Evolutionary conservation across 2,113 vertebrate genomes (phyloP), one percentile per base, ranked within the genome.

Genomic region (Nymphicus hollandicus): DNA sequence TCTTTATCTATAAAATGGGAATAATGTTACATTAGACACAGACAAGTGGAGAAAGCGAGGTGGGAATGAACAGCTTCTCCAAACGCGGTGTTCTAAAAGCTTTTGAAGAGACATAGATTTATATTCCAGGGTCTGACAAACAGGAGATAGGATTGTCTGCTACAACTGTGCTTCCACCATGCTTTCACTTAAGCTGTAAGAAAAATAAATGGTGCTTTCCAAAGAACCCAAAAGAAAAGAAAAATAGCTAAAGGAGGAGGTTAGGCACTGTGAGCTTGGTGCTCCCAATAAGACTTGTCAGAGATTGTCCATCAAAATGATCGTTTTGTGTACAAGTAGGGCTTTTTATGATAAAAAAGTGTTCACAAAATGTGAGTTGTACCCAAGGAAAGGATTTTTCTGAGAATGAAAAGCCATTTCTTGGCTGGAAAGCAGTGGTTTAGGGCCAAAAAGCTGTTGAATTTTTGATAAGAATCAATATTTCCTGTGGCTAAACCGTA

Each of bases 381-480:
- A 72, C 23, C 9, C 6, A 13, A 56, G 44, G 8, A 71, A 83
- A 82, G 60, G 1, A 22, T 76, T 79, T 76, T 82, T 70, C 47
- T 66, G 64, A 80, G 33, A 63, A 56, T 58, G 25, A 95, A 81
- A 88, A 77, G 50, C 8, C 20, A 46, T 69, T 86, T 83, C 37
- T 74, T 81, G 61, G 37, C 50, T 88, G 37, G 41, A 74, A 74
- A 78, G 10, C 8, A 4, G 19, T 56, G 55, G 16, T 68, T 80
- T 14, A 17, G 58, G 64, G 49, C 49, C 58, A 80, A 83, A 93
- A 52, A 15, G 2, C 49, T 63, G 68, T 49, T 73, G 19, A 61
- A 83, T 66, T 83, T 95, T 91, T 86, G 11, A 92, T 84, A 35
- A 74, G 39, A 78, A 78, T 84, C 33, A 12, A n/a, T 56, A 74